Conservation (phyloP, 37 sponge, comb jelly and placozoan genomes). For the Geodia barretti region DNA sequence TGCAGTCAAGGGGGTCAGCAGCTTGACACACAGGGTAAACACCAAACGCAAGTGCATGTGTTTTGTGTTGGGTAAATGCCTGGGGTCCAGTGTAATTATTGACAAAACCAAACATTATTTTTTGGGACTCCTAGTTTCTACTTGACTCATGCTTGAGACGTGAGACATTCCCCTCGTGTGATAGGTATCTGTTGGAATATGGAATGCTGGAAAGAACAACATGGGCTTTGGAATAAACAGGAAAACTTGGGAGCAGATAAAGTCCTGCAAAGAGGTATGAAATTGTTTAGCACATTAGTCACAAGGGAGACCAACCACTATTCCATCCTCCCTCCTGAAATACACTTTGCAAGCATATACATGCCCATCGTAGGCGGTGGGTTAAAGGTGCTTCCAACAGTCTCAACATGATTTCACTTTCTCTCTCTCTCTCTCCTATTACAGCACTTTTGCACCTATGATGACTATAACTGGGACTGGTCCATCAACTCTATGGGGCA, state of each 20-base stretch:
- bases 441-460: slow-evolving; percentile 78
- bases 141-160: no score
- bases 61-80: no score
- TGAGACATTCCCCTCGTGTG: neutral
- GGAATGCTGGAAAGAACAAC: slow-evolving; percentile 86
- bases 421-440: neutral
- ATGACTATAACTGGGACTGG: slow-evolving; percentile 98
- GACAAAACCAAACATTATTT: no score
- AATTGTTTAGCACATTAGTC: no score
- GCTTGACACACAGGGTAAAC: slow-evolving; percentile 15
- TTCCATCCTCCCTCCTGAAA: neutral
- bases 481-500: slow-evolving; percentile 57
- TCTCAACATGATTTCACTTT: neutral
- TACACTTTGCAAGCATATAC: neutral
- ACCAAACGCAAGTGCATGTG: neutral
- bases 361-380: neutral
- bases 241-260: slow-evolving; percentile 64
- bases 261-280: slow-evolving; percentile 55
- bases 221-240: slow-evolving; percentile 91
- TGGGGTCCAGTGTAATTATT: no score
- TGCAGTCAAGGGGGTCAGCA: neutral
- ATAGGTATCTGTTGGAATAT: slow-evolving; percentile 37
- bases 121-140: no score
- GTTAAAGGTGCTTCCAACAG: no score
- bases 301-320: no score